Percentiles rank a stretch among this genome's conserved stretches.
Evolutionary conservation across 2,113 vertebrate genomes (phyloP).

Genomic region (Spheniscus mendiculus): DNA sequence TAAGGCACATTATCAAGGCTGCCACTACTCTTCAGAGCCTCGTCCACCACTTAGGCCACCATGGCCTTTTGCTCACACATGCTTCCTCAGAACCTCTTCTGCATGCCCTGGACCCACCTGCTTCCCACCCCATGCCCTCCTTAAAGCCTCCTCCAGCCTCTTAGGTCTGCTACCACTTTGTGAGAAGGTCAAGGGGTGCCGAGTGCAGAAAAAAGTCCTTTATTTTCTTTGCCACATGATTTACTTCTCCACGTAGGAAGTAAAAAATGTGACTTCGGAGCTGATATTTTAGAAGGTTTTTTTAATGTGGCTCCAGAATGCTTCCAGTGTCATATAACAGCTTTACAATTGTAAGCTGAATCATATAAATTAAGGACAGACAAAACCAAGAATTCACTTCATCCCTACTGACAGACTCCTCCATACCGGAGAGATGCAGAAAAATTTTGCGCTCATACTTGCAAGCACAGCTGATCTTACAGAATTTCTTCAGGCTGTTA

Average conservation of each 20-base stretch:
- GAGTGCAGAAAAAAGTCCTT: background rate
- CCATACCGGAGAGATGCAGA: background rate
- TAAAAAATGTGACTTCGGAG: background rate
- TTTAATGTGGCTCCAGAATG: background rate
- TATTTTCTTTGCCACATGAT: background rate
- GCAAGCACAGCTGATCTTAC: background rate
- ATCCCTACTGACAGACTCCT: background rate
- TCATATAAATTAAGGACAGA: background rate
- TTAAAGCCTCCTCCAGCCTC: background rate
- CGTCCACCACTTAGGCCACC: background rate
- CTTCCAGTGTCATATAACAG: background rate
- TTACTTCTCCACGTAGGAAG: background rate
- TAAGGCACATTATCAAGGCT: background rate
- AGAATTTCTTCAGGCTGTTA: background rate
- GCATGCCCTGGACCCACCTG: background rate
- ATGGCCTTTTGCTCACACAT: background rate
- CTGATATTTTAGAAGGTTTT: background rate
- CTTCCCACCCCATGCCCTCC: background rate
- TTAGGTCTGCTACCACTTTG: background rate
- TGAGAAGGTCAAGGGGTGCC: background rate
- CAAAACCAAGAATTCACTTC: background rate
- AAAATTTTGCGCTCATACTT: background rate
- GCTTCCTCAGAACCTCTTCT: background rate
- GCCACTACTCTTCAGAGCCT: background rate
- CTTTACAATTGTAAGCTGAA: background rate